Evolutionary conservation across 1,140 invertebrate genomes (phyloP), one percentile per base, ranked within the genome.

Genomic region (Akabosia matsudoensis): DNA sequence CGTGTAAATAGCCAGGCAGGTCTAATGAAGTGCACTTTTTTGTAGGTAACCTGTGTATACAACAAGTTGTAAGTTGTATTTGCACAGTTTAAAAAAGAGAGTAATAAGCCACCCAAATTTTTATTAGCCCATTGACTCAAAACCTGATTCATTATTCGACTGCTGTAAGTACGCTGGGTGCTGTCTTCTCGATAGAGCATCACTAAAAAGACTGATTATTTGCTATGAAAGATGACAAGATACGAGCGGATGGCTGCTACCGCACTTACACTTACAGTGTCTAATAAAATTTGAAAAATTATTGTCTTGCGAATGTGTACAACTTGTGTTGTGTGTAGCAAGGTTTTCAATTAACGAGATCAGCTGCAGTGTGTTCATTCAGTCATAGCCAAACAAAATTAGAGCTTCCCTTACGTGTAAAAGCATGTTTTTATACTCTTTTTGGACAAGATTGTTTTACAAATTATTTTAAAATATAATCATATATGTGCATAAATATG

Each of bases 401-500:
- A 14, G n/a, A 61, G 4, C 56, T 61, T 18, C 26, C 26, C 24
- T 18, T 4, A 22, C 18, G 3, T 61, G 56, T 4, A 10, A 61
- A 22, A 22, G 4, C 24, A 22, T 14, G 18, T 61, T 26, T 61
- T 61, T 61, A 14, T 10, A 22, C 4, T 61, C 4, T 3, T 4
- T 61, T 14, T 22, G 56, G 10, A 18, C 22, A 73, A 74, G 54
- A 74, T 54, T 54, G 73, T 33, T 45, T 45, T 45, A 45, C 37
- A 45, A 45, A 45, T 45, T 45, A 45, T 45, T 45, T 45, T 37
- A 75, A 45, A 45, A 70, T 74, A 61, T 70, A 75, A 75, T 75
- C 67, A 76, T 76, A 61, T 74, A 77, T 77, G 76, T 45, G 73
- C 76, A 77, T 77, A 77, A 61, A 61, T 45, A 45, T 61, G 54